phyloP scores from a whole-genome alignment of 2,888 invertebrate genomes.

The Platycnemis pennipes region DNA sequence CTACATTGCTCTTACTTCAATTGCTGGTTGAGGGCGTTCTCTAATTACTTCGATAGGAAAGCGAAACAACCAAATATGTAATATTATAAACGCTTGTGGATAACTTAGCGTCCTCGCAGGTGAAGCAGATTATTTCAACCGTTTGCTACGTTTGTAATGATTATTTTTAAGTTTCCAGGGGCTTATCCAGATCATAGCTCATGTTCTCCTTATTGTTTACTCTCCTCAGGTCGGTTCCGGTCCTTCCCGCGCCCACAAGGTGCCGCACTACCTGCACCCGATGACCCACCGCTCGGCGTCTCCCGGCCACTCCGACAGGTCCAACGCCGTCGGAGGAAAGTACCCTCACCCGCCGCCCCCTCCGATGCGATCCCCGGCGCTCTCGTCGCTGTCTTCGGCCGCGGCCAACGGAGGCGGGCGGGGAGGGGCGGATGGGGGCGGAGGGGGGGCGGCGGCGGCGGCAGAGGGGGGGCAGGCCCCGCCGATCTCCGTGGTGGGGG shows the following conservation, averaged over 20 bases:
- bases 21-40: no score
- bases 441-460: constrained; percentile 74
- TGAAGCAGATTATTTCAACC: no score
- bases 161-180: no score
- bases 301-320: constrained; percentile 40
- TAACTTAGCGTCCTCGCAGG: no score
- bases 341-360: constrained; percentile 34
- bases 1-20: no score
- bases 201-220: background rate
- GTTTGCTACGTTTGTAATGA: no score
- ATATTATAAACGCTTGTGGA: no score
- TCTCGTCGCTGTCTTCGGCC: background rate
- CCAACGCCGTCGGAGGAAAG: background rate
- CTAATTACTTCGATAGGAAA: no score
- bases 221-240: constrained; percentile 15
- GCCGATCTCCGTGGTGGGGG: constrained; percentile 48
- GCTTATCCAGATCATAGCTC: no score
- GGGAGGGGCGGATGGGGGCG: constrained; percentile 72
- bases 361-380: constrained; percentile 14
- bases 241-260: background rate
- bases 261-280: constrained; percentile 47
- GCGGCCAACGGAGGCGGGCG: constrained; percentile 75
- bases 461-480: constrained; percentile 71
- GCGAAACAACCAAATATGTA: no score
- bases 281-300: constrained; percentile 48